These are phyloP conservation scores for Meloidogyne floridensis DNA, from an alignment of 1,140 invertebrate genomes.

Conservation along the genomic window DNA sequence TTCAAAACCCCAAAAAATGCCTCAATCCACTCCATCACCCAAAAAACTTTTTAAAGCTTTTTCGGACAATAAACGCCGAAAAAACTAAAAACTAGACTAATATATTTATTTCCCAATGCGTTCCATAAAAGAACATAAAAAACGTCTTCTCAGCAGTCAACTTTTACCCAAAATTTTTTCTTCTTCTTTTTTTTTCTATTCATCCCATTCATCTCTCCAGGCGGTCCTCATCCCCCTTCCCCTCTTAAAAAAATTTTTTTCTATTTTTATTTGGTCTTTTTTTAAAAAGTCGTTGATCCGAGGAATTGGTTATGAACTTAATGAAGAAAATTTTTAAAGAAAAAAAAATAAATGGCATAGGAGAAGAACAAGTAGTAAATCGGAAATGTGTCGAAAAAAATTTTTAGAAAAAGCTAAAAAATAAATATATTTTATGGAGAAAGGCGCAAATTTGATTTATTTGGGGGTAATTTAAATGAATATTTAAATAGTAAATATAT, in stretches of 20 bases:
- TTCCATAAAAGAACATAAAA: not conserved
- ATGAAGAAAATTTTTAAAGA: not conserved
- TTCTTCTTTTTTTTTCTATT: not conserved
- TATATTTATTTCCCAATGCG: not conserved
- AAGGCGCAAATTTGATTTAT: too few species aligned
- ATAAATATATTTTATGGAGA: too few species aligned
- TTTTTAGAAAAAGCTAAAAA: not conserved
- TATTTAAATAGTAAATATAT: too few species aligned
- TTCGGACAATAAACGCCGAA: not conserved
- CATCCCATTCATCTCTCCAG: not conserved
- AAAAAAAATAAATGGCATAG: not conserved
- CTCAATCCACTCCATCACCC: not conserved
- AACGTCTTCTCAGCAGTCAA: not conserved
- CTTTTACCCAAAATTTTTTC: not conserved
- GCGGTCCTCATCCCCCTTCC: not conserved
- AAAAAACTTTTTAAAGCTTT: not conserved
- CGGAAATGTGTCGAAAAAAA: slow-evolving; percentile 6
- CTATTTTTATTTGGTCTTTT: not conserved
- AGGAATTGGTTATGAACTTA: not conserved
- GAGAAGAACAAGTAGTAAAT: not conserved
- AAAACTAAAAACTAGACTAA: not conserved
- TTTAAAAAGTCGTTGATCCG: not conserved
- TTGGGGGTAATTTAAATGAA: too few species aligned
- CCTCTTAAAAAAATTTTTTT: not conserved
- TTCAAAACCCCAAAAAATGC: not conserved